phyloP scores from a whole-genome alignment of 1,140 invertebrate genomes.

The Drosophila lacteicornis region DNA sequence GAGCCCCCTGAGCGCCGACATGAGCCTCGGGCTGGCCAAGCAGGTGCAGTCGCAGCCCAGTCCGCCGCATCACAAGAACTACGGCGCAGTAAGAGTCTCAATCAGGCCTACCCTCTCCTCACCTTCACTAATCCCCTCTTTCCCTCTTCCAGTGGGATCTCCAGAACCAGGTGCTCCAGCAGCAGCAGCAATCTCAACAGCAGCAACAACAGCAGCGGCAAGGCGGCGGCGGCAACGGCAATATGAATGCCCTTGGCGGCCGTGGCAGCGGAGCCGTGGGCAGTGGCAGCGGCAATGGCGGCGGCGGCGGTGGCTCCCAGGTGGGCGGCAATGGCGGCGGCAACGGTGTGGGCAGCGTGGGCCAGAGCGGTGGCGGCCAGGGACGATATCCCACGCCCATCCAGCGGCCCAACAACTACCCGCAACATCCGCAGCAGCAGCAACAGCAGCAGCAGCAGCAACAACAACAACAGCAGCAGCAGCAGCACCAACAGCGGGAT shows the following conservation, averaged over 20 bases:
- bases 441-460: conserved; percentile 56
- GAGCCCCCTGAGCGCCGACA: conserved; percentile 86
- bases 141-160: conserved; percentile 71
- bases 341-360: conserved; percentile 67
- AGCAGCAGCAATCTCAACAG: conserved; percentile 84
- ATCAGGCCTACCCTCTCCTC: neutral
- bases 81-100: conserved; percentile 85
- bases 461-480: conserved; percentile 75
- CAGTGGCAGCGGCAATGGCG: conserved; percentile 51
- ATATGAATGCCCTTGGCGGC: conserved; percentile 75
- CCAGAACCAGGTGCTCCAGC: conserved; percentile 85
- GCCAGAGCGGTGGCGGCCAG: conserved; percentile 68
- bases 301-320: conserved; percentile 45
- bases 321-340: conserved; percentile 68
- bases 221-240: conserved; percentile 63
- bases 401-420: conserved; percentile 85
- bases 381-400: conserved; percentile 84
- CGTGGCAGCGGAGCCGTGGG: conserved; percentile 54
- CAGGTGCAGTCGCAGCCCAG: conserved; percentile 86
- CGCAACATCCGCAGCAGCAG: conserved; percentile 84
- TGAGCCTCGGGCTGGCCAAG: conserved; percentile 80
- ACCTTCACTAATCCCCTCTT: conserved; percentile 6
- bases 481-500: conserved; percentile 85
- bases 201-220: conserved; percentile 82
- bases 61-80: conserved; percentile 87